phyloP scores from a whole-genome alignment of 2,888 invertebrate genomes.

The Disparrhopalites patrizii region DNA sequence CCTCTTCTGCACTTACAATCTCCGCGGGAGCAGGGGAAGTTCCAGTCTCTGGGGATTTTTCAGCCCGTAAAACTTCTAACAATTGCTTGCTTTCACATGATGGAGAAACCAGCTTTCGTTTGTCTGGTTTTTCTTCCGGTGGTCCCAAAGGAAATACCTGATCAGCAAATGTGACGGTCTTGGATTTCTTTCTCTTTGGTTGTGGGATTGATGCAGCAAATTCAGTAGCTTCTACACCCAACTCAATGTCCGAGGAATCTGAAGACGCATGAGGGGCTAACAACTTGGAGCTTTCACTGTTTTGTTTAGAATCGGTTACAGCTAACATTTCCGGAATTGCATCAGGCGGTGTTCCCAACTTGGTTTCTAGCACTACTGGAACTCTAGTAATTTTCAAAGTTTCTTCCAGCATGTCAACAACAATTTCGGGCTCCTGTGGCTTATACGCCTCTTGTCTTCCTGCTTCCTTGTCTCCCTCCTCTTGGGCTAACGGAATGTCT shows the following conservation, averaged over 20 bases:
- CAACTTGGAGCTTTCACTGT: neutral
- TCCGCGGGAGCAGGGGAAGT: neutral
- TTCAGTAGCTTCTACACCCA: slow-evolving; percentile 14
- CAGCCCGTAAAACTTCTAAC: neutral
- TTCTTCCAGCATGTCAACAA: neutral
- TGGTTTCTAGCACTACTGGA: neutral
- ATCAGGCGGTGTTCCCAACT: neutral
- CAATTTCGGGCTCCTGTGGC: neutral
- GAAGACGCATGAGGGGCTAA: neutral
- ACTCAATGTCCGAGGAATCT: slow-evolving; percentile 11
- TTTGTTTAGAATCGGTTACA: neutral
- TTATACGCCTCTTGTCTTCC: neutral
- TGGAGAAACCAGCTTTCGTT: neutral
- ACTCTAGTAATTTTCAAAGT: neutral
- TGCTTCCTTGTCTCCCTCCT: neutral
- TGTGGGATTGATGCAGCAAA: neutral
- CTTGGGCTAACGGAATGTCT: too few species aligned
- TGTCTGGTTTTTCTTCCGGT: neutral
- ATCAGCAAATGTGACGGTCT: slow-evolving; percentile 26
- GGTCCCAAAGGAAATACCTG: neutral
- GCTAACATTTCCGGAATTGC: neutral
- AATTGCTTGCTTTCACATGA: neutral
- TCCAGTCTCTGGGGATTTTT: neutral
- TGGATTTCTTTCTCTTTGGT: slow-evolving; percentile 10
- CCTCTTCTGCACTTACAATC: neutral